Percentiles rank a stretch among this genome's conserved stretches.
Evolutionary conservation across 2,888 invertebrate species (phyloP).

Genomic region (Acrobasis consociella): DNA sequence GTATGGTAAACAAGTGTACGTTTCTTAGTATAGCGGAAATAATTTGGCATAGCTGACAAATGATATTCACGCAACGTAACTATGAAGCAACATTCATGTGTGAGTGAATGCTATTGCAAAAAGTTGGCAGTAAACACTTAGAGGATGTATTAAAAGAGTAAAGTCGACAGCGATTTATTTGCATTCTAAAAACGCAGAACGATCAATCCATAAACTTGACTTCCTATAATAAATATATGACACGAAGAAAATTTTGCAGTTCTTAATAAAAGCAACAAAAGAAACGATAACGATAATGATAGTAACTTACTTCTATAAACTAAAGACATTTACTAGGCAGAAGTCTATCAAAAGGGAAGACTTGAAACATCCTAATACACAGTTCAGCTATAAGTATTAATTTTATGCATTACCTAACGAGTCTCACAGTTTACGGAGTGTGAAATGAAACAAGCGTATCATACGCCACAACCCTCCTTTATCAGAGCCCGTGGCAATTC

Average conservation of each 20-base stretch:
- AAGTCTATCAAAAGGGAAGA: too few relatives aligned
- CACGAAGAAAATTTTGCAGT: too few relatives aligned
- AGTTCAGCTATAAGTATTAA: not conserved
- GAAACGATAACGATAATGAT: too few relatives aligned
- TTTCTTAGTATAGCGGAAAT: conserved; percentile 8
- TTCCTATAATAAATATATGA: too few relatives aligned
- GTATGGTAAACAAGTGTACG: conserved; percentile 18
- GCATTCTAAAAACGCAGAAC: not conserved
- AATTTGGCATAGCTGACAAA: conserved; percentile 14
- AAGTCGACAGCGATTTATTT: not conserved
- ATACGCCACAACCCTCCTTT: conserved; percentile 27
- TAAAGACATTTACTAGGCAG: too few relatives aligned
- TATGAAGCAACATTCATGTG: not conserved
- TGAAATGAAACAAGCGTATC: conserved; percentile 21
- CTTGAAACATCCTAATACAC: too few relatives aligned
- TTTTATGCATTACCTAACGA: conserved; percentile 10
- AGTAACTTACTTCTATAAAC: too few relatives aligned
- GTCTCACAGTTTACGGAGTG: conserved; percentile 21
- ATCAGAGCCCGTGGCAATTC: conserved; percentile 47
- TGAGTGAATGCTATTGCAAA: not conserved
- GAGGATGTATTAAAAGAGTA: too few relatives aligned
- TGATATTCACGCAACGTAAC: not conserved
- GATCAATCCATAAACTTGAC: too few relatives aligned
- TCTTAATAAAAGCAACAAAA: too few relatives aligned
- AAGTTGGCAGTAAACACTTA: not conserved